phyloP scores from a whole-genome alignment of 2,113 vertebrate species.

The Corythornis madagascariensis region DNA sequence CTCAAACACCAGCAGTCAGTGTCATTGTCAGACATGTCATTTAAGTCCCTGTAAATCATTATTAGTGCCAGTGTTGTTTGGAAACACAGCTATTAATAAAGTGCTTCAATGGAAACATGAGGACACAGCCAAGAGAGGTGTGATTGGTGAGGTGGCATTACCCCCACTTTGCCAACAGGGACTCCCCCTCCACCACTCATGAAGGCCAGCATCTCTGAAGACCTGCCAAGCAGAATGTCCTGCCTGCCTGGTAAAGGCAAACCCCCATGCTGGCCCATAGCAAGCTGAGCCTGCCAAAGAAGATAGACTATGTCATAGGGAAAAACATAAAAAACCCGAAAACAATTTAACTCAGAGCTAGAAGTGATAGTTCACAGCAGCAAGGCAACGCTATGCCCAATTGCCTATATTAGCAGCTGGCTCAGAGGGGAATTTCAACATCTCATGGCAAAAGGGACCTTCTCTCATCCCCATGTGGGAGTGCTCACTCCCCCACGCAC shows the following conservation, averaged over 20 bases:
- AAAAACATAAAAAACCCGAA: background rate
- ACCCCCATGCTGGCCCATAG: background rate
- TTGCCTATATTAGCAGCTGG: background rate
- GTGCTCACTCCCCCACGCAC: background rate
- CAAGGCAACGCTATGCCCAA: background rate
- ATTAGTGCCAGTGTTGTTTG: slow-evolving; percentile 22
- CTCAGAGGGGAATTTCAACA: background rate
- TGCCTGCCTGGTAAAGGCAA: background rate
- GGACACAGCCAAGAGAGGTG: background rate
- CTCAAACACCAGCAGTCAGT: slow-evolving; percentile 27
- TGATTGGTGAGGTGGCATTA: background rate
- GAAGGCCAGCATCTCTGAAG: background rate
- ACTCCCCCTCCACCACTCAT: background rate
- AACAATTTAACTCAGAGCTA: background rate
- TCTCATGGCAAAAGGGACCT: background rate
- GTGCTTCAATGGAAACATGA: background rate
- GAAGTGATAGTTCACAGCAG: background rate
- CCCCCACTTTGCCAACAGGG: background rate
- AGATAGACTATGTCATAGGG: background rate
- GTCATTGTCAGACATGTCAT: slow-evolving; percentile 31
- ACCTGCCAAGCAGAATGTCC: background rate
- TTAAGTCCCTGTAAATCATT: slow-evolving; percentile 39
- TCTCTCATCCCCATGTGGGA: background rate
- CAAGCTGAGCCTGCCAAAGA: background rate
- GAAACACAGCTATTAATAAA: slow-evolving; percentile 38